These are phyloP conservation scores for Platorchestia sp. DNA, from an alignment of 1,140 invertebrate genomes.

Conservation along the genomic window DNA sequence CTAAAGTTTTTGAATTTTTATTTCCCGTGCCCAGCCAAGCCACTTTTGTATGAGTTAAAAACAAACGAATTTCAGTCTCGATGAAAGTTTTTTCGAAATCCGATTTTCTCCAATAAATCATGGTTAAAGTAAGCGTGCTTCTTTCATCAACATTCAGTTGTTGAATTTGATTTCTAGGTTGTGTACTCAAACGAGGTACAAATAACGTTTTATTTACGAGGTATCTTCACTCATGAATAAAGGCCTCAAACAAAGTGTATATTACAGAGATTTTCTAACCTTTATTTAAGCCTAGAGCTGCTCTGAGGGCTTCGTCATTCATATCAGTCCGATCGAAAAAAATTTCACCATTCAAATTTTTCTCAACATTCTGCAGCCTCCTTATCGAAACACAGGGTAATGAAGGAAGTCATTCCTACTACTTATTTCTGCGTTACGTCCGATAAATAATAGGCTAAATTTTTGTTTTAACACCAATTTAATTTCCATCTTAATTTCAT, in stretches of 20 bases:
- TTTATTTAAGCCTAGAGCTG: neutral
- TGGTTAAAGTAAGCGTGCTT: neutral
- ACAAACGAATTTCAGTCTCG: no score
- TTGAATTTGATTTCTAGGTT: neutral
- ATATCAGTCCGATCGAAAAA: neutral
- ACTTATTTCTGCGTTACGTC: neutral
- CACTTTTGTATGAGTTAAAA: no score
- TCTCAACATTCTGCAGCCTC: neutral
- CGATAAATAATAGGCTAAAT: neutral
- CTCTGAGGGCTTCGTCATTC: neutral
- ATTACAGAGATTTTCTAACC: neutral
- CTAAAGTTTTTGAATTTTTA: neutral
- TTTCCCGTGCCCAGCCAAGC: neutral
- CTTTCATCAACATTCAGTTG: no score
- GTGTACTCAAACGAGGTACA: neutral
- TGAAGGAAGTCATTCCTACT: neutral
- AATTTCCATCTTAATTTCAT: neutral
- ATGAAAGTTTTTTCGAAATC: neutral
- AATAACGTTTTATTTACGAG: neutral
- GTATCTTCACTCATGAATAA: neutral
- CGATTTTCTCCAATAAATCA: neutral
- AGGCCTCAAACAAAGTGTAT: constrained; percentile 7
- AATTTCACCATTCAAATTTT: neutral
- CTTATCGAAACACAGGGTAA: neutral
- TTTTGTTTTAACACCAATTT: neutral